These are phyloP conservation scores for Rhorus exstirpatorius DNA, from an alignment of 2,888 invertebrate genomes.

Conservation along the genomic window DNA sequence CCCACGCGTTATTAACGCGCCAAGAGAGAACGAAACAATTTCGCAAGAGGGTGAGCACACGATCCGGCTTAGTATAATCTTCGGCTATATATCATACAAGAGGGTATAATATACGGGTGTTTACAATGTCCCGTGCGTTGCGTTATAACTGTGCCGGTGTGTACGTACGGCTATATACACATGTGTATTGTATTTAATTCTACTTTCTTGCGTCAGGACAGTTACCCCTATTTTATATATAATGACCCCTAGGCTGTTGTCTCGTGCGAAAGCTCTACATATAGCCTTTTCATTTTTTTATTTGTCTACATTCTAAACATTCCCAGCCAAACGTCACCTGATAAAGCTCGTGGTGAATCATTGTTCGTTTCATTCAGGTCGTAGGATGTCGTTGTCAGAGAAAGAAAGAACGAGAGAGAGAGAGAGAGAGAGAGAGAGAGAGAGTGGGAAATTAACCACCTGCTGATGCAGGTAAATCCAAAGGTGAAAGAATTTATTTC, in stretches of 20 bases:
- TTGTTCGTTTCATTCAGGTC: constrained; percentile 75
- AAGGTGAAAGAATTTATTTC: background rate
- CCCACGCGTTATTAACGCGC: constrained; percentile 55
- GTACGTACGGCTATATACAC: constrained; percentile 25
- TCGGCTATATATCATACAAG: constrained; percentile 73
- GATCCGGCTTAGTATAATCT: constrained; percentile 82
- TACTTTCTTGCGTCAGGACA: constrained; percentile 30
- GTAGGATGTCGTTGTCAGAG: constrained; percentile 76
- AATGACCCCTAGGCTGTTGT: constrained; percentile 3
- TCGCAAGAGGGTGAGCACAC: constrained; percentile 74
- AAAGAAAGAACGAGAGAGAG: too few relatives aligned
- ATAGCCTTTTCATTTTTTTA: constrained; percentile 21
- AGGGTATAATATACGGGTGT: constrained; percentile 64
- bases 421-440: too few relatives aligned
- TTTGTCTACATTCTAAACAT: constrained; percentile 38
- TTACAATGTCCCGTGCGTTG: constrained; percentile 51
- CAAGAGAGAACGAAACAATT: constrained; percentile 81
- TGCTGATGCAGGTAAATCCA: constrained; percentile 51
- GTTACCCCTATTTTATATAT: constrained; percentile 43
- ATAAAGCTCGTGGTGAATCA: constrained; percentile 77
- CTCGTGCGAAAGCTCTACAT: background rate
- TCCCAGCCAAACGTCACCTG: constrained; percentile 65
- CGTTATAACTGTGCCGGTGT: constrained; percentile 42
- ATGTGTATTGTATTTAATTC: constrained; percentile 42
- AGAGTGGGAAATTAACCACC: constrained; percentile 65